Percentiles rank a stretch among this genome's conserved stretches.
Evolutionary conservation across 2,113 vertebrate species (phyloP).

Genomic region (Sphyrna mokarran): DNA sequence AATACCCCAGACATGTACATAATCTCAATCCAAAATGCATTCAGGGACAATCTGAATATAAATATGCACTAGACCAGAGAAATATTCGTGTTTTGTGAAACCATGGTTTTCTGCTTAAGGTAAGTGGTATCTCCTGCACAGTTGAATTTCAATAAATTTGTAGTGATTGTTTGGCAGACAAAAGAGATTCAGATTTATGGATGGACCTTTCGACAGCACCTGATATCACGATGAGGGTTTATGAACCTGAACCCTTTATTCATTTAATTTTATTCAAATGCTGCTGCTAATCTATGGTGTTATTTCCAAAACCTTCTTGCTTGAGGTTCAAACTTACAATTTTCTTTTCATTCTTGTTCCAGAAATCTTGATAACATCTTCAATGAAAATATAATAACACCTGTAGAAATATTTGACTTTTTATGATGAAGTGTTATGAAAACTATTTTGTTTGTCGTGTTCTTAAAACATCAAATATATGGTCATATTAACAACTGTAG

Average conservation of each 20-base stretch:
- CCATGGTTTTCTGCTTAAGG: neutral
- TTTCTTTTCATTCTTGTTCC: neutral
- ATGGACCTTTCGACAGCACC: neutral
- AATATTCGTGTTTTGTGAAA: neutral
- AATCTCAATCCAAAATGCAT: neutral
- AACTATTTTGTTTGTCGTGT: neutral
- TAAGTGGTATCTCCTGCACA: neutral
- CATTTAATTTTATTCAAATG: neutral
- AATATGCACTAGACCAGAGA: neutral
- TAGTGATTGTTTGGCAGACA: neutral
- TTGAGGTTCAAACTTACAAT: neutral
- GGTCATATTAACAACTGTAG: neutral
- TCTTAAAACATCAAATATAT: neutral
- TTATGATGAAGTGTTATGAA: neutral
- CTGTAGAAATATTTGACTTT: neutral
- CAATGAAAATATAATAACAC: neutral
- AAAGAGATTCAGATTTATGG: neutral
- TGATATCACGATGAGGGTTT: neutral
- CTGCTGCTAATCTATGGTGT: neutral
- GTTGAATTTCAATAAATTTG: neutral
- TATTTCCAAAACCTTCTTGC: neutral
- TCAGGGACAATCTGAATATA: neutral
- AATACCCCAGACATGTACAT: neutral
- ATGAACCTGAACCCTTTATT: neutral
- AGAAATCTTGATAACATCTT: neutral